These are phyloP conservation scores for Brachyalestes nurse DNA, from an alignment of 2,797 vertebrate genomes.

Conservation along the genomic window DNA sequence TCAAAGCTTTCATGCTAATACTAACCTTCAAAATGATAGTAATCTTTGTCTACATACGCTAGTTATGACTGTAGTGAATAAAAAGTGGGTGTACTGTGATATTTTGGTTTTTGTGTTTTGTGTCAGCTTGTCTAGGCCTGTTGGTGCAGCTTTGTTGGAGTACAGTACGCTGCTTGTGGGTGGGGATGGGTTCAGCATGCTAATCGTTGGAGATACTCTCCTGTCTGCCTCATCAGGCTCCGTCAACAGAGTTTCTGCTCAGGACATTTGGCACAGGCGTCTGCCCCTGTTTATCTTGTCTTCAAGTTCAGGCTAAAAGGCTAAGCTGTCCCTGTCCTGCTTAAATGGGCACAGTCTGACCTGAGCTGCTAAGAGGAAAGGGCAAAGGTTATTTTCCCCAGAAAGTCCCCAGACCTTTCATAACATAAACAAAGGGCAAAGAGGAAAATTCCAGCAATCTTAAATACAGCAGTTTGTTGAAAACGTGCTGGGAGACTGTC, in stretches of 20 bases:
- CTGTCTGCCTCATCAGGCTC: slow-evolving; percentile 76
- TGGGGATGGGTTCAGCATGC: slow-evolving; percentile 71
- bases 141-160: neutral
- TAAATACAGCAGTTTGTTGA: neutral
- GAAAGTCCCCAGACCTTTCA: neutral
- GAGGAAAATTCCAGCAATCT: neutral
- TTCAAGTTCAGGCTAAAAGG: neutral
- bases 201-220: slow-evolving; percentile 71
- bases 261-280: slow-evolving; percentile 59
- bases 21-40: slow-evolving; percentile 20
- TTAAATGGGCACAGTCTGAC: slow-evolving; percentile 60
- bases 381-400: slow-evolving; percentile 29
- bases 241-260: slow-evolving; percentile 67
- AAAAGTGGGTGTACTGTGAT: slow-evolving; percentile 29
- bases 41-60: neutral
- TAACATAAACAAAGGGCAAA: neutral
- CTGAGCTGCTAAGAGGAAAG: slow-evolving; percentile 6
- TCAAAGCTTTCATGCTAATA: neutral
- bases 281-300: slow-evolving; percentile 77
- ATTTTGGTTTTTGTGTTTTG: slow-evolving; percentile 6
- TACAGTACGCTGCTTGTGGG: neutral
- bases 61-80: slow-evolving; percentile 11
- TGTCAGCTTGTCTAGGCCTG: neutral
- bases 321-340: neutral
- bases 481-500: too few species aligned